phyloP scores from a whole-genome alignment of 2,797 vertebrate species.

The Acrocephalus scirpaceus region DNA sequence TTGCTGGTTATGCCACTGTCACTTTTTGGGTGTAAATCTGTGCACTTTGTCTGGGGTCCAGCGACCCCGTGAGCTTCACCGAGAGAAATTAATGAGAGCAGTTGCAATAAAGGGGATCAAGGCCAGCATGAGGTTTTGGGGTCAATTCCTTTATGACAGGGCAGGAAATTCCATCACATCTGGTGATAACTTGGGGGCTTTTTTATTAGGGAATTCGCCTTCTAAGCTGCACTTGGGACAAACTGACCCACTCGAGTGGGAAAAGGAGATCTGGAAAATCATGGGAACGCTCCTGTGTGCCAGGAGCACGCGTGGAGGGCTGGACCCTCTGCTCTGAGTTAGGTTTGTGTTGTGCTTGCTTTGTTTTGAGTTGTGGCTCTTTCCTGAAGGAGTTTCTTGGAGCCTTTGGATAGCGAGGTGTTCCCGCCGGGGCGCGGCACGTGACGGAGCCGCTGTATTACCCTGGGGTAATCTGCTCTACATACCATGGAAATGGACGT shows the following conservation, averaged over 20 bases:
- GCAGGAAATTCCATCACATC: neutral
- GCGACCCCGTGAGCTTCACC: fast-evolving
- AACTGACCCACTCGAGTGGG: neutral
- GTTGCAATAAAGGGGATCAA: neutral
- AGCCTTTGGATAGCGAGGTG: neutral
- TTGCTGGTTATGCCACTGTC: neutral
- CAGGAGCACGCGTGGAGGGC: fast-evolving
- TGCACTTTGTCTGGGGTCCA: neutral
- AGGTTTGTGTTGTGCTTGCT: neutral
- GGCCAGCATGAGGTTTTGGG: neutral
- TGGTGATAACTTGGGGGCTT: neutral
- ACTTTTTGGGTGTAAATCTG: neutral
- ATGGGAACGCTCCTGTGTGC: neutral
- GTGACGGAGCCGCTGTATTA: neutral
- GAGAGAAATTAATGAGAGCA: neutral
- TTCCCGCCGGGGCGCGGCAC: neutral
- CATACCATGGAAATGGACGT: slow-evolving; percentile 1
- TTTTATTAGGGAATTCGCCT: neutral
- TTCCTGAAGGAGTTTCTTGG: neutral
- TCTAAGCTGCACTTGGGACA: neutral
- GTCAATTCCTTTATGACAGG: neutral
- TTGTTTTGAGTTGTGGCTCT: neutral
- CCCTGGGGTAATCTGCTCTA: slow-evolving; percentile 39
- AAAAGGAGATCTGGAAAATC: neutral
- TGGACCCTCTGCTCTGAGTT: neutral